Conservation (phyloP, 2,888 invertebrate species). For the Teleiodes luculella region DNA sequence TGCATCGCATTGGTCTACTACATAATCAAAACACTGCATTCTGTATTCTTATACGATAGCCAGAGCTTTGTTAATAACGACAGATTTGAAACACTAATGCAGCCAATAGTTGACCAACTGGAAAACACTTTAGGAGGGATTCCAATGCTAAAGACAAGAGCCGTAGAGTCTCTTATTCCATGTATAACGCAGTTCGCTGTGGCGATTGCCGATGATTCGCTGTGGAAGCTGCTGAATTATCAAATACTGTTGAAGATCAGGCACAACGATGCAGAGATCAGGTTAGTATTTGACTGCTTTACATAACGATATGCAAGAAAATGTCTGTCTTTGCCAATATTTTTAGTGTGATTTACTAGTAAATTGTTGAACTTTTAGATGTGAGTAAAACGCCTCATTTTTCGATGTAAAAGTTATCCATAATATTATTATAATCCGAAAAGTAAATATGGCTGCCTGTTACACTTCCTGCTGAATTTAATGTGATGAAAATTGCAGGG, state of each 20-base stretch:
- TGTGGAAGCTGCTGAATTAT: conserved; percentile 94
- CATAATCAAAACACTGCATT: conserved; percentile 85
- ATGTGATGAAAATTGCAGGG: no score
- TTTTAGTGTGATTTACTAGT: no score
- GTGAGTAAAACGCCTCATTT: no score
- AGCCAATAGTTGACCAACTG: conserved; percentile 92
- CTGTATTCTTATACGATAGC: conserved; percentile 89
- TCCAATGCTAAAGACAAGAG: conserved; percentile 78
- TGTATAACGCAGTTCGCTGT: conserved; percentile 91
- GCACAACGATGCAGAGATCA: conserved; percentile 84
- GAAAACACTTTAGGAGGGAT: conserved; percentile 86
- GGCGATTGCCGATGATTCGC: conserved; percentile 89
- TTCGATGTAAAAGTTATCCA: no score
- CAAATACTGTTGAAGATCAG: conserved; percentile 93
- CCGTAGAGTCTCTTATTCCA: conserved; percentile 82
- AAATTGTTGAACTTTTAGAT: no score
- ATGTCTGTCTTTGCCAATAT: no score
- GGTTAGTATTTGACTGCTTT: no score
- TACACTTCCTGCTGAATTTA: no score
- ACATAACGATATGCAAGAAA: no score
- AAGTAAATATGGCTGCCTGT: no score
- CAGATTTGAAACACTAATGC: conserved; percentile 89
- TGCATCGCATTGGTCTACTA: conserved; percentile 82
- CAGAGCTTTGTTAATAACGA: conserved; percentile 91
- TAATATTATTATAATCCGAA: no score